phyloP scores from a whole-genome alignment of 2,113 vertebrate species.

The Clupea harengus region DNA sequence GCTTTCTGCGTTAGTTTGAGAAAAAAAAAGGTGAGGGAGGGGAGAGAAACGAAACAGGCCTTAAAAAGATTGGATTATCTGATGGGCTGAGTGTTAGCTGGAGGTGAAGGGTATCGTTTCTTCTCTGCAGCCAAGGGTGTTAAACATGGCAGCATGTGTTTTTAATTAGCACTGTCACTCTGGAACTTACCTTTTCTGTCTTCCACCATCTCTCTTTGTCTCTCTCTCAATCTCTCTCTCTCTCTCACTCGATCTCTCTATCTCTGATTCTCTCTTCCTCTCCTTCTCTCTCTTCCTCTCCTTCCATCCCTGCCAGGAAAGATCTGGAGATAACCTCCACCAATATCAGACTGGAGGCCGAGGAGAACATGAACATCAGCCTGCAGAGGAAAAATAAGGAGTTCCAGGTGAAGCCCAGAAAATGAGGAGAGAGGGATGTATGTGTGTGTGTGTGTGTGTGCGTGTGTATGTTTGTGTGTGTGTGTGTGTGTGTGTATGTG shows the following conservation, averaged over 20 bases:
- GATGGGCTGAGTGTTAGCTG: neutral
- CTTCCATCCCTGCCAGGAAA: conserved; percentile 59
- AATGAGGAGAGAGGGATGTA: too few relatives aligned
- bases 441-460: neutral
- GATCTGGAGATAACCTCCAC: conserved; percentile 70
- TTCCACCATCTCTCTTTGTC: neutral
- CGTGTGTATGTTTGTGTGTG: too few relatives aligned
- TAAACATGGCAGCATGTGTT: neutral
- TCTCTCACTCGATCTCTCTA: conserved; percentile 5
- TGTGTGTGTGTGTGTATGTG: too few relatives aligned
- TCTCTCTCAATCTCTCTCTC: neutral
- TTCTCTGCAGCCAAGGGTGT: neutral
- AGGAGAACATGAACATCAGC: conserved; percentile 64
- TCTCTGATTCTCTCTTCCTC: conserved; percentile 6
- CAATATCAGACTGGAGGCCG: conserved; percentile 66
- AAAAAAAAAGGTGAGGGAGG: neutral
- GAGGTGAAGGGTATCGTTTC: neutral
- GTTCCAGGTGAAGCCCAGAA: conserved; percentile 63
- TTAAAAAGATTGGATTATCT: neutral
- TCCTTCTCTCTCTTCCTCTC: conserved; percentile 26
- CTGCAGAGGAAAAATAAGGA: conserved; percentile 71
- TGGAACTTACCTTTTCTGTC: neutral
- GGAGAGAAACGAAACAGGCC: neutral
- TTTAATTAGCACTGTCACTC: conserved; percentile 35
- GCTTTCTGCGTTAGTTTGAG: neutral